Evolutionary conservation across 2,113 vertebrate species (phyloP), one percentile per base, ranked within the genome.

Genomic region (Brevimyrus niger): DNA sequence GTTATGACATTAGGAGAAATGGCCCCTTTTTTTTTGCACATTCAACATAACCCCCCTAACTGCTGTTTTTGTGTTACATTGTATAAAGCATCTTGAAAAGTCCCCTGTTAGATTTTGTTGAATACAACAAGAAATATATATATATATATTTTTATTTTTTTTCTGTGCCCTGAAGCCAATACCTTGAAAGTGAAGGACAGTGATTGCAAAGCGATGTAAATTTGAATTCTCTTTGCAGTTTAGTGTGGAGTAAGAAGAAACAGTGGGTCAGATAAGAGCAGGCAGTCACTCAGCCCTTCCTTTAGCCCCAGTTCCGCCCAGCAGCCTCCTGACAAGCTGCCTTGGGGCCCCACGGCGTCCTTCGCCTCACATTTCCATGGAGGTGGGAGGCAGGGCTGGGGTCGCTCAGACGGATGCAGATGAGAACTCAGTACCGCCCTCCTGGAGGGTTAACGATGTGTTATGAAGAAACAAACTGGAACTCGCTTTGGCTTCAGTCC

Each of bases 71-170:
- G 91, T 90, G 89, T 51, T 51, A 85, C 90, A 93, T 92, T 90
- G 92, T 93, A 19, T 80, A 42, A 80, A 87, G 91, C 91, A 92
- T 91, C 92, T 89, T 94, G 90, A 93, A 90, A 95, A 94, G 95
- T 95, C 95, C 94, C 92, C 94, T 93, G 94, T 95, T 90, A 86
- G 91, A 93, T 88, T 93, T 94, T 90, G 92, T 89, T 88, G 58
- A 90, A 92, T 88, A 65, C 94, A 93, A 93, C 89, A 89, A 93
- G 48, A 91, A 90, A 87, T 89, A 89, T 85, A 90, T 3, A 92
- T 53, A 53, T 51, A n/a, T n/a, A n/a, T n/a, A n/a, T n/a, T n/a
- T n/a, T n/a, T 2, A 4, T 31, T 87, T 90, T 91, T 89, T 50
- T 76, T 91, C 44, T 92, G 82, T 89, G 53, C 88, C 91, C 87